phyloP scores from a whole-genome alignment of 2,888 invertebrate species.

The Entomobrya multifasciata region DNA sequence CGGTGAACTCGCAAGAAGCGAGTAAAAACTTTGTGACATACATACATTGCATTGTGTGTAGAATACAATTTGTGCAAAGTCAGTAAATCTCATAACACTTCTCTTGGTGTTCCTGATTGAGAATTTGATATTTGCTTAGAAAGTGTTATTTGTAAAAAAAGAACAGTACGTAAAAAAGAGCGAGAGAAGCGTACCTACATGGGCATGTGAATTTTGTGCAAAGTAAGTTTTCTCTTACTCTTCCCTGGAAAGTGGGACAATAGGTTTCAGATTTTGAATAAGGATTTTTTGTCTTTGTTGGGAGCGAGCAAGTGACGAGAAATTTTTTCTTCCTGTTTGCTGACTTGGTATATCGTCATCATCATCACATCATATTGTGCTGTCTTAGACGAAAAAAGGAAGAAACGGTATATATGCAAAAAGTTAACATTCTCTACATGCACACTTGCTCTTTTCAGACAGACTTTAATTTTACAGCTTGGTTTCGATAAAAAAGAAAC shows the following conservation, averaged over 20 bases:
- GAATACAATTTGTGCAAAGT: not conserved
- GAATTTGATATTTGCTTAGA: not conserved
- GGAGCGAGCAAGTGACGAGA: not conserved
- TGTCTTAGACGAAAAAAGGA: conserved; percentile 2
- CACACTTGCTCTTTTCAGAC: too few relatives aligned
- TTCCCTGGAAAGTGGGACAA: conserved; percentile 62
- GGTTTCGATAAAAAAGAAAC: too few relatives aligned
- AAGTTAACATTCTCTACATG: too few relatives aligned
- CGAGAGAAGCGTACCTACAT: not conserved
- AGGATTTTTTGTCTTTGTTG: conserved; percentile 8
- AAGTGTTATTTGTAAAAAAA: conserved; percentile 27
- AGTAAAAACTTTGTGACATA: not conserved
- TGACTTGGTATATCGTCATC: not conserved
- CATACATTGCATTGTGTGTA: too few relatives aligned
- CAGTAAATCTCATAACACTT: not conserved
- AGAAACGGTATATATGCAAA: conserved; percentile 1
- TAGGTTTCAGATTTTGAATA: conserved; percentile 63
- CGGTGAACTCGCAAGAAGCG: not conserved
- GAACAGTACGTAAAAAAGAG: not conserved
- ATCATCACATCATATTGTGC: not conserved
- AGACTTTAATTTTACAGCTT: not conserved
- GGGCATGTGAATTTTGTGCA: conserved; percentile 7
- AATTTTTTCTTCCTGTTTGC: conserved; percentile 28
- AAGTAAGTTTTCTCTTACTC: conserved; percentile 10
- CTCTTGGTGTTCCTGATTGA: conserved; percentile 27